Evolutionary conservation across 2,888 invertebrate genomes (phyloP).

Genomic region (Cheilosia pagana): DNA sequence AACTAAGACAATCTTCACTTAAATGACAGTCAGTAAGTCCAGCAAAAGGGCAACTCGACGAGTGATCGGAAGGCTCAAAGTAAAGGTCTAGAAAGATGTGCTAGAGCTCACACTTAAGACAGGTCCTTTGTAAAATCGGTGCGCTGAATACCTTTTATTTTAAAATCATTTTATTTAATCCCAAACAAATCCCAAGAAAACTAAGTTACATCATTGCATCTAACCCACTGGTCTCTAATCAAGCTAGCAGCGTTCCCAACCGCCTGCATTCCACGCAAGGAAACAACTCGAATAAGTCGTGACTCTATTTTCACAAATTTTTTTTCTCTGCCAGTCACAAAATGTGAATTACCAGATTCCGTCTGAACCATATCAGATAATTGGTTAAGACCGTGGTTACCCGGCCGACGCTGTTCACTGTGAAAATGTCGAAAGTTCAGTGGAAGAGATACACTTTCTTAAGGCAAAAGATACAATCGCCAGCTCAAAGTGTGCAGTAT

Average conservation of each 20-base stretch:
- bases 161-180: too few species aligned
- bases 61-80: too few species aligned
- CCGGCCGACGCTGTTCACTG: constrained; percentile 36
- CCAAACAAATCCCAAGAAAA: too few species aligned
- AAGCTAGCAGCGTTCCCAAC: constrained; percentile 6
- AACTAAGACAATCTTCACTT: too few species aligned
- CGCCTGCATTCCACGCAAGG: neutral
- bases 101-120: too few species aligned
- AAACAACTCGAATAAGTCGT: constrained; percentile 12
- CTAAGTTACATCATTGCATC: constrained; percentile 3
- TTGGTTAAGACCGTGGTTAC: constrained; percentile 45
- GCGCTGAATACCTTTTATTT: too few species aligned
- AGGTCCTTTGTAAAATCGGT: too few species aligned
- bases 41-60: too few species aligned
- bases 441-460: constrained; percentile 57
- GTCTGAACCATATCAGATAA: constrained; percentile 41
- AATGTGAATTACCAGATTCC: constrained; percentile 31
- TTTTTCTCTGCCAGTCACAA: constrained; percentile 12
- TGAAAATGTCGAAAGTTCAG: constrained; percentile 64
- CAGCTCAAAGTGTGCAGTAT: neutral
- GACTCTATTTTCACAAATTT: neutral
- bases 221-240: neutral
- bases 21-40: too few species aligned
- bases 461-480: constrained; percentile 29
- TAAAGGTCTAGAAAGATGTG: too few species aligned